A percentile compares a stretch with the other conserved stretches of the same genome.
phyloP scores from a whole-genome alignment of 2,888 invertebrate species.

The Mechanitis messenoides region DNA sequence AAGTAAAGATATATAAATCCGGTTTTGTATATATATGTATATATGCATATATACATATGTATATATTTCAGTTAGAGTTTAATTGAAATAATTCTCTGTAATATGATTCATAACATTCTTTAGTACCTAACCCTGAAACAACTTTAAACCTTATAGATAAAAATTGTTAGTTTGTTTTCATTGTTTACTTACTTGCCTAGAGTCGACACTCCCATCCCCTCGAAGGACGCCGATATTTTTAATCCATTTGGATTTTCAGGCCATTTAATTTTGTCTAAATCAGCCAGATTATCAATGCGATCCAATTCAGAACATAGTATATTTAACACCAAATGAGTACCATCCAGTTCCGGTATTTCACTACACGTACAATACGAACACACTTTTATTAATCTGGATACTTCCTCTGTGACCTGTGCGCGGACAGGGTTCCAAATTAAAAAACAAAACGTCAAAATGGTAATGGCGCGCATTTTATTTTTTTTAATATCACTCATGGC shows the following conservation, averaged over 20 bases:
- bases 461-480: slow-evolving; percentile 52
- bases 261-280: slow-evolving; percentile 67
- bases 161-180: not conserved
- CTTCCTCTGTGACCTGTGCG: slow-evolving; percentile 45
- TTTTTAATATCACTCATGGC: slow-evolving; percentile 37
- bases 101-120: not conserved
- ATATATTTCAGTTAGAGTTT: too few species aligned
- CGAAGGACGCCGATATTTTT: slow-evolving; percentile 63
- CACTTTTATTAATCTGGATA: slow-evolving; percentile 48
- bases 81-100: not conserved
- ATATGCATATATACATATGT: too few species aligned
- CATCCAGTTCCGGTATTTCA: slow-evolving; percentile 63
- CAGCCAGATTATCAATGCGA: slow-evolving; percentile 54
- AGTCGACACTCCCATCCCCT: slow-evolving; percentile 59
- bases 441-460: slow-evolving; percentile 48
- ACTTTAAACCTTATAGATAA: slow-evolving; percentile 2
- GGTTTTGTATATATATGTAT: too few species aligned
- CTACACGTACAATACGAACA: slow-evolving; percentile 68
- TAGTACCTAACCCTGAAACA: slow-evolving; percentile 11
- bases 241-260: slow-evolving; percentile 63
- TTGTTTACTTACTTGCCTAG: slow-evolving; percentile 61
- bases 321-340: slow-evolving; percentile 61
- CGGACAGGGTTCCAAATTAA: slow-evolving; percentile 43
- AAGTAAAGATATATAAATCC: too few species aligned
- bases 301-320: slow-evolving; percentile 65